Percentiles rank a stretch among this genome's conserved stretches.
Conservation (phyloP, 2,888 invertebrate species). For the Eulithis testata region DNA sequence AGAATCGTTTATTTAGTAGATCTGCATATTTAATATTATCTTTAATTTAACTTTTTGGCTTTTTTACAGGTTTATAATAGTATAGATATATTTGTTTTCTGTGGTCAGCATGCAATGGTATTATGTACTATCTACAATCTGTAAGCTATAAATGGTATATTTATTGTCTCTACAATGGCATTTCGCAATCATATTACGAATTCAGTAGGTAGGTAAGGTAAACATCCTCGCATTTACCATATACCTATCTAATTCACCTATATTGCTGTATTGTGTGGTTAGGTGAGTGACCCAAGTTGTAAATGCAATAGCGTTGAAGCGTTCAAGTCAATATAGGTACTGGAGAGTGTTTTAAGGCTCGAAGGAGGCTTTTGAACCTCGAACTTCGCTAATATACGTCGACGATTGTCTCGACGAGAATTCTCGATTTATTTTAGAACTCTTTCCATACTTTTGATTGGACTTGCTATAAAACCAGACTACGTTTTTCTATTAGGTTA, state of each 20-base stretch:
- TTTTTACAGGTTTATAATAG: no score
- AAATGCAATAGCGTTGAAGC: conserved; percentile 30
- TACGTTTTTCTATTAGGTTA: no score
- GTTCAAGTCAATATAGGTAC: conserved; percentile 40
- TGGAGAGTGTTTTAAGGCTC: conserved; percentile 34
- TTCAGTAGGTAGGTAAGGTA: background rate
- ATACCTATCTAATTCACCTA: background rate
- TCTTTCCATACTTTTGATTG: no score
- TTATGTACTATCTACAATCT: no score
- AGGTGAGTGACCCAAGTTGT: conserved; percentile 35
- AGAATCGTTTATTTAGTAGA: no score
- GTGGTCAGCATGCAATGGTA: no score
- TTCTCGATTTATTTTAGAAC: background rate
- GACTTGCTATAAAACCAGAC: no score
- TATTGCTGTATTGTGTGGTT: conserved; percentile 2
- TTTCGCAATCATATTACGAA: conserved; percentile 2
- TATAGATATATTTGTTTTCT: no score
- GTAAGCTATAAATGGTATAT: no score
- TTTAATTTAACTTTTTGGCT: no score
- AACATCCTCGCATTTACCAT: background rate
- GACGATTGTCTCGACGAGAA: conserved; percentile 31
- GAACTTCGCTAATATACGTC: conserved; percentile 58
- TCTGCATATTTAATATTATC: no score
- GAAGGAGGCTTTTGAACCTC: conserved; percentile 19
- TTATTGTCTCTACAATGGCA: background rate